Conservation (phyloP, 2,797 vertebrate species). For the Spinibarbus caldwelli region DNA sequence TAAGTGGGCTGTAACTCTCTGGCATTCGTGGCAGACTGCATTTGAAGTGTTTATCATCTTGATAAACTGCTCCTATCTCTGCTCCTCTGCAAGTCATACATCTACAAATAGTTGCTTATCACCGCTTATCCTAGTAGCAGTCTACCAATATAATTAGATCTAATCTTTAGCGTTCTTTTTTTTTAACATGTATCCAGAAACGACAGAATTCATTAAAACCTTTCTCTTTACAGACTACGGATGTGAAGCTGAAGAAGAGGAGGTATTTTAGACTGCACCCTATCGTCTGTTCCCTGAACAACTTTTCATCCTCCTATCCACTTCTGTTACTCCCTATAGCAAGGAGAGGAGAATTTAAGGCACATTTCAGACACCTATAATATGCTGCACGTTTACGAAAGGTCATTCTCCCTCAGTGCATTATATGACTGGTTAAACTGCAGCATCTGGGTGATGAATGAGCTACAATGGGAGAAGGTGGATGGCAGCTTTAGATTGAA, state of each 20-base stretch:
- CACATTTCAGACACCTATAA: conserved; percentile 5
- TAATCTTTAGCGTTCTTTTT: conserved; percentile 13
- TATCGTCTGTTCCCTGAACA: conserved; percentile 1
- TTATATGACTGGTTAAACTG: conserved; percentile 6
- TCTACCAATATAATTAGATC: background rate
- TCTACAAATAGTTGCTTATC: conserved; percentile 49
- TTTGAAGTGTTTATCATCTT: conserved; percentile 40
- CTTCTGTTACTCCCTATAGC: background rate
- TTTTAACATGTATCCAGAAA: background rate
- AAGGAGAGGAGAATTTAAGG: background rate
- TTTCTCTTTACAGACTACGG: conserved; percentile 59
- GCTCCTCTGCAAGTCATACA: conserved; percentile 27
- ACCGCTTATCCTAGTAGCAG: conserved; percentile 1
- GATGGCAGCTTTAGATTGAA: conserved; percentile 11
- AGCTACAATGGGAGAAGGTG: background rate
- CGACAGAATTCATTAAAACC: conserved; percentile 5
- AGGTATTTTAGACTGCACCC: conserved; percentile 53
- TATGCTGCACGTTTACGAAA: background rate
- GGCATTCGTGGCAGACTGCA: conserved; percentile 14
- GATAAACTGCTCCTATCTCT: conserved; percentile 20
- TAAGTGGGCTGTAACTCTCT: conserved; percentile 40
- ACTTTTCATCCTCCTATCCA: background rate
- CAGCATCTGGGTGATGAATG: conserved; percentile 22
- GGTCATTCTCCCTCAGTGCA: conserved; percentile 1
- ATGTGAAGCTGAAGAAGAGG: conserved; percentile 63